Evolutionary conservation across 2,797 vertebrate species (phyloP).

Genomic region (Ctenochaetus hawaiiensis): DNA sequence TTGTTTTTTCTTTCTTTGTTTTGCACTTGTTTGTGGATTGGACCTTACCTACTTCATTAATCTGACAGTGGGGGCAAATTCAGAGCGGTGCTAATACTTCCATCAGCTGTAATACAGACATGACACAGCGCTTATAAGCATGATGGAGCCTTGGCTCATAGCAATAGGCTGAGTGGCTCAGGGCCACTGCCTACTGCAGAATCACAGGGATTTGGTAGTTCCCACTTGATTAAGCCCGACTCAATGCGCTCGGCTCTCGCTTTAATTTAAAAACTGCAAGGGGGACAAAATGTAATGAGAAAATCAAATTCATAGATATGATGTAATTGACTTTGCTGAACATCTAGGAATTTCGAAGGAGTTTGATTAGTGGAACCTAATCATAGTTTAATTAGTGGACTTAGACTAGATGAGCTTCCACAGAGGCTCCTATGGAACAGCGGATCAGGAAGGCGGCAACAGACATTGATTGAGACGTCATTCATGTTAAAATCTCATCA

Average conservation of each 20-base stretch:
- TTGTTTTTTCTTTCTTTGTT: background rate
- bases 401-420: slow-evolving; percentile 67
- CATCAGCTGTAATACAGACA: slow-evolving; percentile 79
- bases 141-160: slow-evolving; percentile 81
- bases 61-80: slow-evolving; percentile 65
- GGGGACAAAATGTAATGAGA: slow-evolving; percentile 83
- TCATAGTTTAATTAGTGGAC: slow-evolving; percentile 85
- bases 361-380: slow-evolving; percentile 85
- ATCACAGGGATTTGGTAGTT: slow-evolving; percentile 85
- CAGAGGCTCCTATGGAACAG: slow-evolving; percentile 41
- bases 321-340: slow-evolving; percentile 86
- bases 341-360: slow-evolving; percentile 79
- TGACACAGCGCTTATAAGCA: slow-evolving; percentile 78
- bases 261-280: slow-evolving; percentile 84
- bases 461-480: slow-evolving; percentile 74
- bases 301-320: slow-evolving; percentile 87
- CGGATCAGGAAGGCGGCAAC: slow-evolving; percentile 54
- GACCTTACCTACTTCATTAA: slow-evolving; percentile 76
- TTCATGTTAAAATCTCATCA: slow-evolving; percentile 57
- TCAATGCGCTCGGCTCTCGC: slow-evolving; percentile 74
- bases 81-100: slow-evolving; percentile 53
- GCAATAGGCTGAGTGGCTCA: slow-evolving; percentile 77
- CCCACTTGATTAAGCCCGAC: slow-evolving; percentile 86
- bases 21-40: slow-evolving; percentile 52
- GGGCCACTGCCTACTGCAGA: slow-evolving; percentile 80